phyloP scores from a whole-genome alignment of 2,113 vertebrate genomes.

The Macaca nemestrina region DNA sequence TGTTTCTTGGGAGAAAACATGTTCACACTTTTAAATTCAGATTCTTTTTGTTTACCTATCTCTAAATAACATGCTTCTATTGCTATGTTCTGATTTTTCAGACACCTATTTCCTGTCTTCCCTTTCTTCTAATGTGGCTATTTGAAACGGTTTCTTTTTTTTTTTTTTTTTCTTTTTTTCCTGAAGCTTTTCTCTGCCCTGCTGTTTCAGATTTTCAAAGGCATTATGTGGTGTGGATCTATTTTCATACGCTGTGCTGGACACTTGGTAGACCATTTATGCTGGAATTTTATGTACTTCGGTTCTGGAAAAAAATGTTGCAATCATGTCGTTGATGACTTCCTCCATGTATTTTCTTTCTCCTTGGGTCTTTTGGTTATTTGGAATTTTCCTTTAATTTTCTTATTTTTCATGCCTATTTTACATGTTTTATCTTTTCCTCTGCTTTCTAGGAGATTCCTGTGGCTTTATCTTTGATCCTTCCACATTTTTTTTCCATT shows the following conservation, averaged over 20 bases:
- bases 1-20: not conserved
- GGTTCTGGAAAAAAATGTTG: not conserved
- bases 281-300: not conserved
- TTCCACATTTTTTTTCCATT: not conserved
- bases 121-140: not conserved
- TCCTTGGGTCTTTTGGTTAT: not conserved
- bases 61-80: not conserved
- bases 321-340: not conserved
- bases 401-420: constrained; percentile 35
- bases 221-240: not conserved
- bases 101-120: not conserved
- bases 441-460: constrained; percentile 12
- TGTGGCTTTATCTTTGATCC: constrained; percentile 38
- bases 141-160: not conserved
- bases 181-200: not conserved
- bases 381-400: constrained; percentile 24
- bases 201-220: constrained; percentile 45
- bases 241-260: not conserved
- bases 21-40: not conserved
- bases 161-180: not conserved
- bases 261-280: not conserved
- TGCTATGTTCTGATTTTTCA: not conserved
- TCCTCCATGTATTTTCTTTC: not conserved
- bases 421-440: constrained; percentile 14
- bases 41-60: not conserved